Base-by-base conservation (phyloP, 1,140 invertebrate genomes). In the Bicyclus anynana region DNA sequence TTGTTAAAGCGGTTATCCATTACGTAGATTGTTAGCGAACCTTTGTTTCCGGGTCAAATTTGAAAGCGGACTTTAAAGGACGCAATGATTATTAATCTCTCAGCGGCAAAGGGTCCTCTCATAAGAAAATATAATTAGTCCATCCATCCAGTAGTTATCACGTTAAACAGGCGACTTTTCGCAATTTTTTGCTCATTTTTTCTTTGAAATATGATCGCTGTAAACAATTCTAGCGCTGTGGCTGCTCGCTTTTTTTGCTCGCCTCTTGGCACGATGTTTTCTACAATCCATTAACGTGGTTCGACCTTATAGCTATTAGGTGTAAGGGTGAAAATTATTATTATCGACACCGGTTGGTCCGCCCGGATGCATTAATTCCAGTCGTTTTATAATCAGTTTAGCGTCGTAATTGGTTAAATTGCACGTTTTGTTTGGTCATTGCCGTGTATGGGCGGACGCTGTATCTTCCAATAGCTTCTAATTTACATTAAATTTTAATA, bases 371-470 rank as follows among this genome's bases (percentile, higher is more conserved):
- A 70, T 73, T 69, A 73, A 72, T 72, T 74, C 68, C 59, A 68
- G 59, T 59, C 67, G 66, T 67, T 75, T 73, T 75, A 73, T 69
- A 72, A 73, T 74, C 65, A 70, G 65, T 66, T 71, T 69, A 71
- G 53, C 67, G 61, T 57, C 54, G 63, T 73, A 72, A 72, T 75
- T 75, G 73, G 64, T 71, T 69, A 67, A 69, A 76, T 71, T 67
- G 70, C 58, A 69, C 61, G 55, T 63, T 71, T 67, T 67, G 64
- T 67, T 73, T 61, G 67, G 59, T 55, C 59, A 55, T 50, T 55
- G 59, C 53, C 59, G 53, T 60, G 52, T 50, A 60, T 50, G 52
- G 58, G 46, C 51, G 58, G 35, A 54, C 49, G 40, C 29, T 33
- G 50, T 46, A 37, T 59, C 56, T 59, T 59, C 50, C 49, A 50